These are phyloP conservation scores for Lycophotia porphyrea DNA, from an alignment of 2,888 invertebrate species.

Conservation along the genomic window DNA sequence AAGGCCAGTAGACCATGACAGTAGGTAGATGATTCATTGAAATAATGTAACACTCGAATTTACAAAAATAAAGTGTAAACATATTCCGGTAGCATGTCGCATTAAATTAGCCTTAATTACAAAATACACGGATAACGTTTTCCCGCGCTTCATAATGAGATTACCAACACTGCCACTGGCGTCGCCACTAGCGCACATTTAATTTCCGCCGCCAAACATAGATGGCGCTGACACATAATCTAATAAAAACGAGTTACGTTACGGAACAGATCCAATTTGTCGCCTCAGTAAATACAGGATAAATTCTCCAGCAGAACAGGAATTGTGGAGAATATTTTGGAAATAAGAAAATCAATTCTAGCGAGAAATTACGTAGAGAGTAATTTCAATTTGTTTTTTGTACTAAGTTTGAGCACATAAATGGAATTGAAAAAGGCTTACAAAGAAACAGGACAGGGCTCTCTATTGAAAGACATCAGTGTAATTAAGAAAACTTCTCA, in stretches of 20 bases:
- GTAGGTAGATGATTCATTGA: conserved; percentile 1
- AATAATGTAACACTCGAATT: background rate
- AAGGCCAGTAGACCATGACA: conserved; percentile 12
- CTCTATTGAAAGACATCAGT: conserved; percentile 1
- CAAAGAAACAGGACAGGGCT: background rate
- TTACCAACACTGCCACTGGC: conserved; percentile 55
- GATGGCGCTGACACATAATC: conserved; percentile 78
- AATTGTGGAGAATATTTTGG: conserved; percentile 55
- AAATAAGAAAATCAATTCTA: conserved; percentile 48
- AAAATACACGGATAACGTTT: conserved; percentile 35
- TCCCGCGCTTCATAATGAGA: conserved; percentile 56
- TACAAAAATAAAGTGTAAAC: background rate
- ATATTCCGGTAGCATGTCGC: conserved; percentile 5
- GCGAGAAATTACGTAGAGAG: conserved; percentile 20
- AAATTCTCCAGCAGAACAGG: conserved; percentile 58
- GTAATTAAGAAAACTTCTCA: background rate
- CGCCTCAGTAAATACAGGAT: conserved; percentile 68
- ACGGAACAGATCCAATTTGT: conserved; percentile 73
- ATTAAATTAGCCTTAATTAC: conserved; percentile 16
- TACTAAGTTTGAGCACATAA: background rate
- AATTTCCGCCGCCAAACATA: conserved; percentile 74
- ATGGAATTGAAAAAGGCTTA: background rate
- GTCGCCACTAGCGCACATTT: conserved; percentile 65
- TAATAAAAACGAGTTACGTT: conserved; percentile 71
- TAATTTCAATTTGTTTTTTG: conserved; percentile 33